Base-by-base conservation (phyloP, 2,113 vertebrate species). In the Ptilonorhynchus violaceus region DNA sequence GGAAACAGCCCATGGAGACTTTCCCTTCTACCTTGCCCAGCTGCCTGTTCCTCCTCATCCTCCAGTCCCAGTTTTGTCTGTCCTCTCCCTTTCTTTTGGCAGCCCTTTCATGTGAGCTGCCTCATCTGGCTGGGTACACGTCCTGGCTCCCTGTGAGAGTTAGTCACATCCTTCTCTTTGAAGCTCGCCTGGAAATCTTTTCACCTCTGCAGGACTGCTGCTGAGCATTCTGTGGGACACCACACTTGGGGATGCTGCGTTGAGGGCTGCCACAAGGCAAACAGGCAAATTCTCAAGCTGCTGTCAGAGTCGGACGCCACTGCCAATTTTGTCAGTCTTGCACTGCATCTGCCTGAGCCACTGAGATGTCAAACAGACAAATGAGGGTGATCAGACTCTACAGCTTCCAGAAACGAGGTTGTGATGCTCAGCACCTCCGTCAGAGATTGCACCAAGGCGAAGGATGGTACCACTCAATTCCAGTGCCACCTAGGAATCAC, bases 151-250 rank as follows among this genome's bases (percentile, higher is more conserved):
- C 52, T 81, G 56, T 2, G 27, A 92, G 93, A 88, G 28, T 67
- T 55, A 87, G 92, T 97, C 97, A 97, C 94, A 96, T 96, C 94
- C 94, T 96, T 91, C 93, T 76, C 56, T 77, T 73, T 92, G 81
- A 95, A 87, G 37, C 56, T 76, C 24, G 49, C 91, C 67, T 87
- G 85, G 76, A 94, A 96, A 92, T 58, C 68, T 87, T 87, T 95
- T 91, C 75, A 88, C 81, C 72, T 94, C 73, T 13, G 8, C 9
- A 24, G 77, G 59, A 81, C 72, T 74, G 75, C 82, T 56, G 49
- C 50, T 0, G 4, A 83, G 33, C 22, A 7, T 88, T 77, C 21
- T 28, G 53, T 50, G 56, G 82, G 55, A 90, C 60, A 49, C n/a
- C 17, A 1, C 59, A 13, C 60, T 63, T 5, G 37, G 21, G 60